These are phyloP conservation scores for Hartigia nigra DNA, from an alignment of 2,888 invertebrate species.

Conservation along the genomic window DNA sequence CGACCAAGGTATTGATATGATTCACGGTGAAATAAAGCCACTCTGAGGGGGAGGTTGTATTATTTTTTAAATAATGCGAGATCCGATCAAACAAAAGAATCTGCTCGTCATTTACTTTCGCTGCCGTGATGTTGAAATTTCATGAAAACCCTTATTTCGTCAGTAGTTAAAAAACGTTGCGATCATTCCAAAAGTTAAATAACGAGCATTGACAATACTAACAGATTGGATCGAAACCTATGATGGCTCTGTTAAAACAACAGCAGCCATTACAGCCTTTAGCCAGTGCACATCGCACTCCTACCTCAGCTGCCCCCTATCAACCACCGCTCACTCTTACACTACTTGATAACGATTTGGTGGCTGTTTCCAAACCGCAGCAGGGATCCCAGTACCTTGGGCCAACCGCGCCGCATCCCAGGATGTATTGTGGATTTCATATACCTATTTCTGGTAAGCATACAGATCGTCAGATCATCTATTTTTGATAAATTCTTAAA, in stretches of 20 bases:
- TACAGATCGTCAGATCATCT: conserved; percentile 1
- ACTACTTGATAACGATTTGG: conserved; percentile 61
- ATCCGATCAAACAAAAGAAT: neutral
- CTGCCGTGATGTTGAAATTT: neutral
- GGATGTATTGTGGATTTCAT: conserved; percentile 64
- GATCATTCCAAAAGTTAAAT: conserved; percentile 8
- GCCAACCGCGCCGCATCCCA: conserved; percentile 48
- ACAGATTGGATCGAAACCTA: conserved; percentile 62
- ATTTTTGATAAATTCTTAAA: conserved; percentile 12
- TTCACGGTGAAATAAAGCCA: neutral
- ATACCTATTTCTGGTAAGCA: conserved; percentile 66
- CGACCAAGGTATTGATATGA: neutral
- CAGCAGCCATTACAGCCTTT: conserved; percentile 60
- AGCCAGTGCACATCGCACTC: conserved; percentile 56
- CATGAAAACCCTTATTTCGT: neutral
- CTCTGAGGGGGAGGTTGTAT: neutral
- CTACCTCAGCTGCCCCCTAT: conserved; percentile 53
- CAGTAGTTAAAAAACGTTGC: neutral
- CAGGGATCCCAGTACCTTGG: conserved; percentile 58
- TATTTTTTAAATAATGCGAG: neutral
- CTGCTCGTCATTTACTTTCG: neutral
- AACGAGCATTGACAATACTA: conserved; percentile 48
- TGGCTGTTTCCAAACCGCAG: conserved; percentile 61
- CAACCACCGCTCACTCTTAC: conserved; percentile 60
- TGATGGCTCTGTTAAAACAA: conserved; percentile 63